Base-by-base conservation (phyloP, 2,888 invertebrate species). In the Aquatica leii region DNA sequence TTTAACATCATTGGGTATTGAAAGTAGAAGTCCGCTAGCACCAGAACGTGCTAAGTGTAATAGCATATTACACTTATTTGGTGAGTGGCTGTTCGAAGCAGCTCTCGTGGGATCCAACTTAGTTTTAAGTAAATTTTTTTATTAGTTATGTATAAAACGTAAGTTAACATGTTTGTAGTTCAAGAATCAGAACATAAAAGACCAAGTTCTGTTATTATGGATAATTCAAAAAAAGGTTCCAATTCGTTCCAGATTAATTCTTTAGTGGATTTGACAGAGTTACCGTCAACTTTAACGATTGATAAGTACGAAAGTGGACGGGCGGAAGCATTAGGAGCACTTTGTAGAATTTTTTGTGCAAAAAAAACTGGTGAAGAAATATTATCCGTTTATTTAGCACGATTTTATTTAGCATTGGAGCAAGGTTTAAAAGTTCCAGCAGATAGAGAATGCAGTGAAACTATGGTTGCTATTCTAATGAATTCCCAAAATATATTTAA, bases 31-130 rank as follows among this genome's bases (percentile, higher is more conserved):
- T 12, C 89, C 91, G 0, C 82, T 93, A 68, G 90, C 93, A 0
- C 87, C 90, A 14, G 85, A 89, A 21, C 86, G 97, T 59, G 96
- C 97, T 15, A 94, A 94, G 78, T 96, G 96, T 74, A 97, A 98
- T 82, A 97, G 97, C 68, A 92, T 98, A 78, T 86, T 98, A 61
- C 97, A 98, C 81, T 84, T 98, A 70, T 97, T 97, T 81, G 97
- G 98, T 1, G 93, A 95, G 77, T 98, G 98, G 98, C 83, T 98
- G 67, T 97, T 97, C 79, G 97, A 98, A 81, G 97, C 97, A 3
- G 93, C 97, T 1, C 90, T 97, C 71, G 92, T 96, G 72, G 95
- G 95, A 1, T 93, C 92, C 48, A 90, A 90, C 55, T 65, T 80
- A 24, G 73, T 75, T 2, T 74, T 86, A 73, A 86, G 87, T 86